phyloP scores from a whole-genome alignment of 2,888 invertebrate species.

The Pristionchus maxplancki region DNA sequence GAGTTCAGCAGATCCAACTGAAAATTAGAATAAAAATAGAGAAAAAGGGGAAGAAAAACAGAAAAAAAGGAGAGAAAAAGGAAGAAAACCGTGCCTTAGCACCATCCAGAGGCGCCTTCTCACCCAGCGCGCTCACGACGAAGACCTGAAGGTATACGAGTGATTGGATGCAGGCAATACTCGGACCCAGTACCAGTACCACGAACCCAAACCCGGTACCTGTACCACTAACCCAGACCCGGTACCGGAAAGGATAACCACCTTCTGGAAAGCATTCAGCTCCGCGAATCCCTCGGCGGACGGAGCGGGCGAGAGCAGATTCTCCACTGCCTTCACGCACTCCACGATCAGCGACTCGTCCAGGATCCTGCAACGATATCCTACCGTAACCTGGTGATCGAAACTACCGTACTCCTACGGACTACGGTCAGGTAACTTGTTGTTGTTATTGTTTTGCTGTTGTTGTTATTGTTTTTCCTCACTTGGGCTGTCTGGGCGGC shows the following conservation, averaged over 20 bases:
- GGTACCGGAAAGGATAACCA: too few species aligned
- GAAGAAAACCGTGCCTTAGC: neutral
- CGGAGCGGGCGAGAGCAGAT: neutral
- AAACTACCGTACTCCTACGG: too few species aligned
- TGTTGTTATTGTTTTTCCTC: neutral
- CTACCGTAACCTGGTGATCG: neutral
- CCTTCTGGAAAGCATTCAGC: slow-evolving; percentile 41
- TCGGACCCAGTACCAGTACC: too few species aligned
- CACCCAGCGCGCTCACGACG: neutral
- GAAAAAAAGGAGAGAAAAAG: neutral
- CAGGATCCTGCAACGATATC: neutral
- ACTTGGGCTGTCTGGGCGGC: slow-evolving; percentile 44
- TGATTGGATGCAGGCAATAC: too few species aligned
- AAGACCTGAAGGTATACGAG: slow-evolving; percentile 29
- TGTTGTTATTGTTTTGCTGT: too few species aligned
- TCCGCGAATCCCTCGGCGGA: neutral
- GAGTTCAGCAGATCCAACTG: slow-evolving; percentile 2
- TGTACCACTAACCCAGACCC: too few species aligned
- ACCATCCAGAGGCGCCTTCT: neutral
- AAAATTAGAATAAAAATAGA: too few species aligned
- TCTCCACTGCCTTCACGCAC: neutral
- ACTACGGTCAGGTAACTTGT: too few species aligned
- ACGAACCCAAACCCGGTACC: too few species aligned
- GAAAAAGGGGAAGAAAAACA: neutral
- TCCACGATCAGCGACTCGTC: slow-evolving; percentile 17